Percentiles rank a stretch among this genome's conserved stretches.
Evolutionary conservation across 2,888 invertebrate species (phyloP).

Genomic region (Bimastos eiseni): DNA sequence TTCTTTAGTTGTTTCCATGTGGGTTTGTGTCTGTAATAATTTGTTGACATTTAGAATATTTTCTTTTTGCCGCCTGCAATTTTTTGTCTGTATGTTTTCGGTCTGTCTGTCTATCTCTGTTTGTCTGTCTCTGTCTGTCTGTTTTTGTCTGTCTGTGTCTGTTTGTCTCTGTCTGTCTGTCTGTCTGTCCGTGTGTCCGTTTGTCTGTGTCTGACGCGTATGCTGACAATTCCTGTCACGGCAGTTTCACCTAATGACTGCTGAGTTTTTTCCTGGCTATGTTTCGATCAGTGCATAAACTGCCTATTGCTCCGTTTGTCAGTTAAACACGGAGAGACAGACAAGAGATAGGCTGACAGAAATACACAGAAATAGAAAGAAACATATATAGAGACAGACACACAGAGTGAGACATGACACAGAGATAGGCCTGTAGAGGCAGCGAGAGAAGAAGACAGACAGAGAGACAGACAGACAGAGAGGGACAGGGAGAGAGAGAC

Average conservation of each 20-base stretch:
- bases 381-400: background rate
- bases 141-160: background rate
- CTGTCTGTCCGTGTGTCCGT: background rate
- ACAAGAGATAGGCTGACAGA: background rate
- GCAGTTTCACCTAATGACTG: background rate
- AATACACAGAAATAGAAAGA: background rate
- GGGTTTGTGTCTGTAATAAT: background rate
- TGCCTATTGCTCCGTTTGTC: background rate
- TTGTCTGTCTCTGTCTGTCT: background rate
- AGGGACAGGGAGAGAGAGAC: slow-evolving; percentile 25
- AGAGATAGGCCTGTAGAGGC: too few relatives aligned
- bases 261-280: background rate
- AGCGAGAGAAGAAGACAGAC: too few relatives aligned
- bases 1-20: too few relatives aligned
- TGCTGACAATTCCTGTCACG: background rate
- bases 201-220: background rate
- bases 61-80: background rate
- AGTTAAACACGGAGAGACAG: background rate
- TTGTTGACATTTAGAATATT: background rate
- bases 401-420: background rate
- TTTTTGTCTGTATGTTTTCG: background rate
- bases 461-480: background rate
- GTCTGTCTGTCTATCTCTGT: background rate
- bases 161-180: background rate
- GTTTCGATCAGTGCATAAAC: background rate